Conservation (phyloP, 2,797 vertebrate genomes). For the Buceros bicornis region DNA sequence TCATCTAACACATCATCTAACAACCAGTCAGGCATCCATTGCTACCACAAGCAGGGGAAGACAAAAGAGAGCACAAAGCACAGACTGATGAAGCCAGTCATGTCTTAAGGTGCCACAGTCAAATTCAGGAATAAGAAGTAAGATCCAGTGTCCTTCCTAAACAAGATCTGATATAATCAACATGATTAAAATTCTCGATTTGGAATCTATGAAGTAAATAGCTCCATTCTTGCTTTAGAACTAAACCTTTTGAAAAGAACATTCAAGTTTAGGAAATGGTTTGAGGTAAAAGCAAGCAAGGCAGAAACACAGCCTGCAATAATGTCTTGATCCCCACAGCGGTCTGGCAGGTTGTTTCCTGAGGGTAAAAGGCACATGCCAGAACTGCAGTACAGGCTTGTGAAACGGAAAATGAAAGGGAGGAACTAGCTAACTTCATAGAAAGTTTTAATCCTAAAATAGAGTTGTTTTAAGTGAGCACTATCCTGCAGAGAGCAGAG, state of each 20-base stretch:
- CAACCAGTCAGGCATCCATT: neutral
- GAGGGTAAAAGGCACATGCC: neutral
- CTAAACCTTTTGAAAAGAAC: neutral
- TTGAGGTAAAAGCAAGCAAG: constrained; percentile 19
- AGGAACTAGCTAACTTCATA: neutral
- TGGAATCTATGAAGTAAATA: neutral
- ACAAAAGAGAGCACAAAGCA: neutral
- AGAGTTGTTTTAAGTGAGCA: neutral
- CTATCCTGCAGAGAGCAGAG: neutral
- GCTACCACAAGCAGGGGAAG: neutral
- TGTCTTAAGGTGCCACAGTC: neutral
- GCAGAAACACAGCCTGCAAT: neutral
- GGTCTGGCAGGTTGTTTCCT: constrained; percentile 11
- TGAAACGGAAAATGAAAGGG: constrained; percentile 10
- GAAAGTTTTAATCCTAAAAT: constrained; percentile 8
- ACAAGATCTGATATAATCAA: neutral
- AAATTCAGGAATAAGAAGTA: neutral
- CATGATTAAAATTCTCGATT: constrained; percentile 11
- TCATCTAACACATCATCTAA: neutral
- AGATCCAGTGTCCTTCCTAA: neutral
- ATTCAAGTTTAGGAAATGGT: constrained; percentile 17
- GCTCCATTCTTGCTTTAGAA: neutral
- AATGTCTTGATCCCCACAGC: neutral
- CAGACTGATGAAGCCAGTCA: fast-evolving
- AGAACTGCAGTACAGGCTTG: neutral